A percentile compares a stretch with the other conserved stretches of the same genome.
Conservation (phyloP, 2,113 vertebrate genomes). For the Gopherus flavomarginatus region DNA sequence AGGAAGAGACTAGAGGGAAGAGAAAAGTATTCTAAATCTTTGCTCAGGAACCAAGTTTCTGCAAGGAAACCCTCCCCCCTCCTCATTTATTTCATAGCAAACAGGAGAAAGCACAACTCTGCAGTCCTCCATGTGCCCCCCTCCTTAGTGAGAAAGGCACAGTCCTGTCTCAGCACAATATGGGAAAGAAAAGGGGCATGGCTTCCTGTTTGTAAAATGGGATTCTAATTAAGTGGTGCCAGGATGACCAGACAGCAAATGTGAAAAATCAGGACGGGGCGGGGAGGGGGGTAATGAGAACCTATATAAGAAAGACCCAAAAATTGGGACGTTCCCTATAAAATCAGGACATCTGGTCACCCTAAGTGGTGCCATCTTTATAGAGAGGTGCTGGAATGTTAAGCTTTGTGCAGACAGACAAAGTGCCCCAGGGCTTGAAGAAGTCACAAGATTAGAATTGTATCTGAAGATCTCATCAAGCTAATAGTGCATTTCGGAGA, state of each 20-base stretch:
- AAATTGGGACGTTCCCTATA: too few relatives aligned
- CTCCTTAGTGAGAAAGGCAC: not conserved
- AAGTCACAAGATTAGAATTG: not conserved
- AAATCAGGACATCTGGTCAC: too few relatives aligned
- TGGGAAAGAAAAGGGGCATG: not conserved
- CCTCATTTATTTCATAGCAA: not conserved
- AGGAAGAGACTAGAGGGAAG: constrained; percentile 43
- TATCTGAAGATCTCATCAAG: not conserved
- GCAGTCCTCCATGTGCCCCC: not conserved
- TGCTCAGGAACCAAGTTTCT: not conserved
- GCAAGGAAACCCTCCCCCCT: fast-evolving
- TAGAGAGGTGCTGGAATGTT: not conserved
- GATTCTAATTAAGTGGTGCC: not conserved
- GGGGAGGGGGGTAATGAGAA: too few relatives aligned
- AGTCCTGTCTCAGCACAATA: not conserved
- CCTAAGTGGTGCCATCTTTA: not conserved
- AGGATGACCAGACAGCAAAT: too few relatives aligned
- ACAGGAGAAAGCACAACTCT: not conserved
- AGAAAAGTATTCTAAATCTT: constrained; percentile 37
- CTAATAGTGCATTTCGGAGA: not conserved
- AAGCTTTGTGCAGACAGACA: not conserved
- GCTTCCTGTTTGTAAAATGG: not conserved
- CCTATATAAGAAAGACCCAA: too few relatives aligned
- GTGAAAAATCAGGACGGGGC: too few relatives aligned
- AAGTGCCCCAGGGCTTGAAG: not conserved